Evolutionary conservation across 2,113 vertebrate species (phyloP), one percentile per base, ranked within the genome.

Genomic region (Halichoerus grypus): DNA sequence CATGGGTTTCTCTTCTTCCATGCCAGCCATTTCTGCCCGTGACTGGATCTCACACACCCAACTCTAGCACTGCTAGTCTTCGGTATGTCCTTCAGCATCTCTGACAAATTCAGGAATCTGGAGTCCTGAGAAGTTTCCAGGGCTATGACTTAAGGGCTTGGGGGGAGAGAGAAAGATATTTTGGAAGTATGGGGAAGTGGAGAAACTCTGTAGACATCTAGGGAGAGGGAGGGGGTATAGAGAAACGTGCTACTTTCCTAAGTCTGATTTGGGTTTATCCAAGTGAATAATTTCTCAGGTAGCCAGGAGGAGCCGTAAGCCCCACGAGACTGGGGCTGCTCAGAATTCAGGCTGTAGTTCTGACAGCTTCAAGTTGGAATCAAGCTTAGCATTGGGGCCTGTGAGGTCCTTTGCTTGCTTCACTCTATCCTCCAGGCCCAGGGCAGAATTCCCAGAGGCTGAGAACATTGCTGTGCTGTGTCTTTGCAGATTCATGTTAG

Each of bases 211-310:
- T n/a, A 81, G 88, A 88, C 72, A 46, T 90, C 51, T 79, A 18
- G 14, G 49, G 39, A 33, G 26, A 59, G 16, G 22, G 67, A 14
- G 13, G 28, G 63, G 28, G 28, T 65, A 74, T 88, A 96, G 97
- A 97, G 83, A 95, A 97, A 97, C 39, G 76, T 71, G 83, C 65
- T 90, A 8, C 87, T 59, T 92, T 63, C 86, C 33, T 46, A 63
- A 85, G 65, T 72, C 61, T 94, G 97, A 97, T 72, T 55, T 19
- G 31, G 83, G 61, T 87, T 92, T 69, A 94, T 77, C 87, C 96
- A 97, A 95, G 97, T 94, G 90, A 97, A 74, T 97, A 88, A 97
- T 93, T 96, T 93, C 91, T 76, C 81, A 39, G 69, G 93, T 95
- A 97, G 94, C 93, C 80, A 49, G 12, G 15, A 96, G 72, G 86